A percentile compares a stretch with the other conserved stretches of the same genome.
Evolutionary conservation across 2,113 vertebrate genomes (phyloP).

Genomic region (Coregonus clupeaformis): DNA sequence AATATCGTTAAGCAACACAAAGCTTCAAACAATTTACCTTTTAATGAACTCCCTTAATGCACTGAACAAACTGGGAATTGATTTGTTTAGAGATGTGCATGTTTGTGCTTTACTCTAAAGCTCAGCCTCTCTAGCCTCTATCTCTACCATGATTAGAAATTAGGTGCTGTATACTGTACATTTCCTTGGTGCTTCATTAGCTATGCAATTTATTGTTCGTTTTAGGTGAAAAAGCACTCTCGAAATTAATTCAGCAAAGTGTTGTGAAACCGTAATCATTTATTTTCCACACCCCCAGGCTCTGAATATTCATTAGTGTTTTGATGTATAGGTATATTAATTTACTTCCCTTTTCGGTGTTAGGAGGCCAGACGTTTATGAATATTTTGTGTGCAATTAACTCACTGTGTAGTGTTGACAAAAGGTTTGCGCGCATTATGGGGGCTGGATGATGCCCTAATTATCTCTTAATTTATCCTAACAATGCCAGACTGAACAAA

Average conservation of each 20-base stretch:
- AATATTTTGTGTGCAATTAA: slow-evolving; percentile 65
- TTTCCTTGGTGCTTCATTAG: slow-evolving; percentile 43
- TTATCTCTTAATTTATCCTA: slow-evolving; percentile 55
- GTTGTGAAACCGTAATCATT: slow-evolving; percentile 57
- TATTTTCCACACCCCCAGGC: slow-evolving; percentile 40
- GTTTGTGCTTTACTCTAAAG: background rate
- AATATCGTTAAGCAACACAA: background rate
- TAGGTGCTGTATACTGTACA: slow-evolving; percentile 31
- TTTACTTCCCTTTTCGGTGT: slow-evolving; percentile 51
- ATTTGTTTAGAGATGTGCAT: background rate
- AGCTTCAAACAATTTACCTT: background rate
- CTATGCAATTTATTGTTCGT: slow-evolving; percentile 36
- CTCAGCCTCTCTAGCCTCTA: background rate
- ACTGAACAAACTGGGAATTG: background rate
- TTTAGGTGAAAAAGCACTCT: slow-evolving; percentile 49
- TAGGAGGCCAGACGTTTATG: slow-evolving; percentile 55
- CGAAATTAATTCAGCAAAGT: slow-evolving; percentile 40
- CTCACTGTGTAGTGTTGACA: slow-evolving; percentile 38
- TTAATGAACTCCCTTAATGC: background rate
- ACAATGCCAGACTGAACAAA: slow-evolving; percentile 38
- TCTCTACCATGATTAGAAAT: slow-evolving; percentile 27
- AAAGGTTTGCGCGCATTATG: slow-evolving; percentile 53
- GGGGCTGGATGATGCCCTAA: slow-evolving; percentile 58
- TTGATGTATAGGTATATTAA: slow-evolving; percentile 63
- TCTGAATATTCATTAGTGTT: slow-evolving; percentile 55